A percentile compares a stretch with the other conserved stretches of the same genome.
Evolutionary conservation across 2,888 invertebrate genomes (phyloP).

Genomic region (Leptopilina myrica): DNA sequence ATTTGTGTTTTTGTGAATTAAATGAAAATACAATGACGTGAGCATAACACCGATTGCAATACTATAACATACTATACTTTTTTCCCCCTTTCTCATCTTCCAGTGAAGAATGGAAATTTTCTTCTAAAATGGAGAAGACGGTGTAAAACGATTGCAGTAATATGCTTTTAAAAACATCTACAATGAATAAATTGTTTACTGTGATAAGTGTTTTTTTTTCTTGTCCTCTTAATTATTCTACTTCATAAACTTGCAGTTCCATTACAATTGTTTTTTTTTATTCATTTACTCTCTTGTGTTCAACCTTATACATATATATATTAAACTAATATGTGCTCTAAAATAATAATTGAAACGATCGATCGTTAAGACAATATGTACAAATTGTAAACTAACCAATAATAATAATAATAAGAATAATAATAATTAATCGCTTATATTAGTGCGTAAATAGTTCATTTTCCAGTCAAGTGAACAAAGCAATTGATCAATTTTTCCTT

Average conservation of each 20-base stretch:
- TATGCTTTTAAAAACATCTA: neutral
- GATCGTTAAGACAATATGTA: constrained; percentile 67
- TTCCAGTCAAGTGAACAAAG: constrained; percentile 17
- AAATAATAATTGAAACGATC: constrained; percentile 61
- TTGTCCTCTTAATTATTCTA: constrained; percentile 24
- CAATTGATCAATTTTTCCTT: too few relatives aligned
- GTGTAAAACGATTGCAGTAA: neutral
- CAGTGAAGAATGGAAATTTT: too few relatives aligned
- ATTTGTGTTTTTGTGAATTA: constrained; percentile 56
- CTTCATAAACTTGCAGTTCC: too few relatives aligned
- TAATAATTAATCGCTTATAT: constrained; percentile 49
- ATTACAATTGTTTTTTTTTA: constrained; percentile 35
- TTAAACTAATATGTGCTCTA: constrained; percentile 50
- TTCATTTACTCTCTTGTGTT: constrained; percentile 44
- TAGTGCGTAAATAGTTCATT: constrained; percentile 58
- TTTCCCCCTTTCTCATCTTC: constrained; percentile 19
- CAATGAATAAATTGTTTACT: constrained; percentile 9
- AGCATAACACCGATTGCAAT: constrained; percentile 35
- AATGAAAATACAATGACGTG: neutral
- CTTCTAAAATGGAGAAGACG: neutral
- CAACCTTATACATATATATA: constrained; percentile 28
- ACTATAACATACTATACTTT: constrained; percentile 40
- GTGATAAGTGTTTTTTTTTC: constrained; percentile 17
- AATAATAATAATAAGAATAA: constrained; percentile 54
- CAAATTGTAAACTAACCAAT: constrained; percentile 65